These are phyloP conservation scores for Poecilia velifera DNA, from an alignment of 2,797 vertebrate species.

Conservation along the genomic window DNA sequence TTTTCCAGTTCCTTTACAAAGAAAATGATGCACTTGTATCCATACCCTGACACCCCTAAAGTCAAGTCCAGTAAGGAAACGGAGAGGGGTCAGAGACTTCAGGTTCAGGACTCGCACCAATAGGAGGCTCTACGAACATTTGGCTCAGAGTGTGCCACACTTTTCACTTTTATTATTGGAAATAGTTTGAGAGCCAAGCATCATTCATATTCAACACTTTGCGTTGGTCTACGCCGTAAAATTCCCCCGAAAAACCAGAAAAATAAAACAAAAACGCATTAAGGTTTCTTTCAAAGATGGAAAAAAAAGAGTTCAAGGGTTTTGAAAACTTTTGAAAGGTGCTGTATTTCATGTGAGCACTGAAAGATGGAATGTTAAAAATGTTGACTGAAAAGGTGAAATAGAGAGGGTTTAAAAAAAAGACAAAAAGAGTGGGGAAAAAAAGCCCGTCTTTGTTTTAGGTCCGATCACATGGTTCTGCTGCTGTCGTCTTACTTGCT, in stretches of 20 bases:
- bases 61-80: neutral
- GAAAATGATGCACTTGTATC: neutral
- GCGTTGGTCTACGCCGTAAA: neutral
- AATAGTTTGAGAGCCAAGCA: neutral
- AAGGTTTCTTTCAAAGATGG: neutral
- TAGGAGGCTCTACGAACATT: neutral
- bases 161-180: neutral
- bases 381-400: neutral
- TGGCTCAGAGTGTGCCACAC: neutral
- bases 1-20: neutral
- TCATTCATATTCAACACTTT: neutral
- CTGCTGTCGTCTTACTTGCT: neutral
- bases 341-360: neutral
- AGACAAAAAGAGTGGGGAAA: neutral
- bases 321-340: neutral
- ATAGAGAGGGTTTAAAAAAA: neutral
- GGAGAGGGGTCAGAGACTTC: too few species aligned
- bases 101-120: neutral
- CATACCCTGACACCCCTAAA: neutral
- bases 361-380: conserved; percentile 3
- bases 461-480: neutral
- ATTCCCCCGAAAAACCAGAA: neutral
- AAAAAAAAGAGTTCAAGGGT: neutral
- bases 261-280: neutral
- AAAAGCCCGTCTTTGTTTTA: neutral